Evolutionary conservation across 2,797 vertebrate genomes (phyloP).

Genomic region (Coregonus suidteri): DNA sequence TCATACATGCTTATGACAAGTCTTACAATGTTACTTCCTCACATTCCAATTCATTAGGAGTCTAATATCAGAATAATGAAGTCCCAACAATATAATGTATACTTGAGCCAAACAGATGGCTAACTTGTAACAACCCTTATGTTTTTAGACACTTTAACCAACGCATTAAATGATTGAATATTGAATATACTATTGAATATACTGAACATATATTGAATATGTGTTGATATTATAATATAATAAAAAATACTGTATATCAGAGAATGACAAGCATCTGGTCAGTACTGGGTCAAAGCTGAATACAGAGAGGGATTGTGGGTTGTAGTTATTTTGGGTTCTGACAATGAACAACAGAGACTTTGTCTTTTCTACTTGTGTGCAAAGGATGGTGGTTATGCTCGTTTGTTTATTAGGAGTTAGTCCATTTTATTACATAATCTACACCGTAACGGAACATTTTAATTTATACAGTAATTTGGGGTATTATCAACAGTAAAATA

Average conservation of each 20-base stretch:
- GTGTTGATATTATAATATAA: conserved; percentile 56
- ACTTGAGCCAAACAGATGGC: not conserved
- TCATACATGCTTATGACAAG: not conserved
- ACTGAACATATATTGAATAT: conserved; percentile 10
- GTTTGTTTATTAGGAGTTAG: not conserved
- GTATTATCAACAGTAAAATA: not conserved
- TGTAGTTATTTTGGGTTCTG: conserved; percentile 18
- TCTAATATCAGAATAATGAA: not conserved
- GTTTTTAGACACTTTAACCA: not conserved
- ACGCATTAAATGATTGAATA: not conserved
- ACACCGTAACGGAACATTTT: not conserved
- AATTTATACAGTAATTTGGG: not conserved
- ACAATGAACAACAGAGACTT: conserved; percentile 35
- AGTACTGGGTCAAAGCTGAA: not conserved
- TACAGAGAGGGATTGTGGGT: conserved; percentile 24
- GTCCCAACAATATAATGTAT: not conserved
- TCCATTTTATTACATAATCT: not conserved
- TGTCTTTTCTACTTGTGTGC: conserved; percentile 24
- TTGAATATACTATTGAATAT: not conserved
- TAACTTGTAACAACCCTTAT: not conserved
- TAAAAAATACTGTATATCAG: conserved; percentile 46
- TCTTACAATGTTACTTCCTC: not conserved
- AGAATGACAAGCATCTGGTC: not conserved
- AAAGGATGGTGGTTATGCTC: not conserved
- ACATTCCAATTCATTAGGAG: not conserved